Percentiles rank a stretch among this genome's conserved stretches.
phyloP scores from a whole-genome alignment of 2,113 vertebrate species.

The Scomber colias region DNA sequence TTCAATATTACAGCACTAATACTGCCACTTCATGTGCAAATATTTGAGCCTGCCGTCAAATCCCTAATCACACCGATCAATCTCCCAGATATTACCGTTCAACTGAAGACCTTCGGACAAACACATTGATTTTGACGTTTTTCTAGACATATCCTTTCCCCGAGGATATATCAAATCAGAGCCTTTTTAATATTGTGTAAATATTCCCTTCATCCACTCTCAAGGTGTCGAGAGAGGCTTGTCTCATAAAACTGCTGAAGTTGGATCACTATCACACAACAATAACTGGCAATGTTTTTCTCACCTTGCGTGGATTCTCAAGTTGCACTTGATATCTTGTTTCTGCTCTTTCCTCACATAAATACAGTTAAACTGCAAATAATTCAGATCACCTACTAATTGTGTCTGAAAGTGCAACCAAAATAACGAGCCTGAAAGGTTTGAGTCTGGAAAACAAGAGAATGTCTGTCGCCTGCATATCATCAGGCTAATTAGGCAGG shows the following conservation, averaged over 20 bases:
- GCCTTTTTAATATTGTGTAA: constrained; percentile 64
- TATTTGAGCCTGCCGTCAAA: constrained; percentile 80
- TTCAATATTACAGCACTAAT: constrained; percentile 73
- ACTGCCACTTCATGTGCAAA: constrained; percentile 78
- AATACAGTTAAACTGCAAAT: constrained; percentile 24
- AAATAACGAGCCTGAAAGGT: constrained; percentile 58
- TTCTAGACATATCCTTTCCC: constrained; percentile 40
- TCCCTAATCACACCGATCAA: constrained; percentile 74
- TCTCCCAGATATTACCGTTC: constrained; percentile 74
- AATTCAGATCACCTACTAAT: constrained; percentile 38
- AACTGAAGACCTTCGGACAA: constrained; percentile 44
- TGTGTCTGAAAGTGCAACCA: constrained; percentile 23
- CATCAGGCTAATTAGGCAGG: constrained; percentile 79
- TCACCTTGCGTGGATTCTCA: not conserved
- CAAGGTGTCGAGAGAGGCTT: constrained; percentile 33
- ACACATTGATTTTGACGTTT: constrained; percentile 62
- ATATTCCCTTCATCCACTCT: constrained; percentile 57
- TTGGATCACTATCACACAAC: constrained; percentile 28
- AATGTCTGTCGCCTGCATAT: constrained; percentile 71
- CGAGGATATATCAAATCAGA: constrained; percentile 52
- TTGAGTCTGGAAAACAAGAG: constrained; percentile 49
- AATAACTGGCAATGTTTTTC: constrained; percentile 26
- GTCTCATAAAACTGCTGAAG: constrained; percentile 53
- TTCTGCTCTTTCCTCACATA: constrained; percentile 29
- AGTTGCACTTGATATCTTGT: not conserved